Evolutionary conservation across 2,888 invertebrate species (phyloP).

Genomic region (Sicus ferrugineus): DNA sequence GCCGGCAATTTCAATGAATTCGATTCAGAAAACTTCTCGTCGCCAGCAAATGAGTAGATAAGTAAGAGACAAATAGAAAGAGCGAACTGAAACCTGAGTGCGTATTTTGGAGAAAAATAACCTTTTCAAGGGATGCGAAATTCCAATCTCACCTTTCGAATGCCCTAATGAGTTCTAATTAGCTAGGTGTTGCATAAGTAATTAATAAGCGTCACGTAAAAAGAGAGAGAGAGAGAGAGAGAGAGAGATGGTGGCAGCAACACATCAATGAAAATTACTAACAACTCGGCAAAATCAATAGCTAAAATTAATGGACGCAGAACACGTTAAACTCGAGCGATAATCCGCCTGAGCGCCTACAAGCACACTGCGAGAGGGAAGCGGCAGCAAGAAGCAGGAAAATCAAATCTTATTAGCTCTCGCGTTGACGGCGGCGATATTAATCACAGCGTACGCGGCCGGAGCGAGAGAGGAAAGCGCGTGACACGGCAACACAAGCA

Average conservation of each 20-base stretch:
- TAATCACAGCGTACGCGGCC: slow-evolving; percentile 41
- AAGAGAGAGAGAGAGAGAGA: background rate
- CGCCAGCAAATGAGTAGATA: background rate
- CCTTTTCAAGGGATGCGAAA: background rate
- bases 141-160: background rate
- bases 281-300: slow-evolving; percentile 42
- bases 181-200: slow-evolving; percentile 61
- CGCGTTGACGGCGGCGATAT: slow-evolving; percentile 46
- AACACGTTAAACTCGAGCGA: background rate
- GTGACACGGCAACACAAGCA: background rate
- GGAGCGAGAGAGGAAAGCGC: background rate
- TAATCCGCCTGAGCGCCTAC: slow-evolving; percentile 7
- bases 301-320: slow-evolving; percentile 47
- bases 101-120: too few species aligned
- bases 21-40: background rate
- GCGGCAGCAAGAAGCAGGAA: slow-evolving; percentile 35
- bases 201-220: slow-evolving; percentile 58
- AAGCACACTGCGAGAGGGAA: background rate
- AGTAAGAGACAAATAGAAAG: background rate
- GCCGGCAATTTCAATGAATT: slow-evolving; percentile 10
- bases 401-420: slow-evolving; percentile 48
- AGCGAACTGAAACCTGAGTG: background rate
- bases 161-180: slow-evolving; percentile 61
- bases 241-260: background rate
- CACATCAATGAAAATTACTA: background rate